Conservation (phyloP, 1,140 invertebrate genomes). For the Lasioglossum baleicum region DNA sequence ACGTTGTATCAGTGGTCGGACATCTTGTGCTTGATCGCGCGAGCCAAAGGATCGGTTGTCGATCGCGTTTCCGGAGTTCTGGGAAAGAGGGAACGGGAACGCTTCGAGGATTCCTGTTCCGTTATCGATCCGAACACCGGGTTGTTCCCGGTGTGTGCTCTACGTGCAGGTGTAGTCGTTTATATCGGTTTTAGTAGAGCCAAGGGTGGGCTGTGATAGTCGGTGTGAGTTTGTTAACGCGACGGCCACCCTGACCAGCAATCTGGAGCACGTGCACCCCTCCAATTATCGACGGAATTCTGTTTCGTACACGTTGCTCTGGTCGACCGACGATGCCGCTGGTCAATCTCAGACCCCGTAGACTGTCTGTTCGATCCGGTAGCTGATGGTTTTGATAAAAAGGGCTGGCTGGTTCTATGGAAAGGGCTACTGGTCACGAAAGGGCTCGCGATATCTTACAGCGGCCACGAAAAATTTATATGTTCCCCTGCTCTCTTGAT, state of each 20-base stretch:
- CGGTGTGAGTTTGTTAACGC: conserved; percentile 15
- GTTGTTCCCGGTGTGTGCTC: background rate
- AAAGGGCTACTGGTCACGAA: too few relatives aligned
- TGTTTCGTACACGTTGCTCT: background rate
- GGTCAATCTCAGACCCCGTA: background rate
- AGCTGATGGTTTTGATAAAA: background rate
- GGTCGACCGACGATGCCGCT: background rate
- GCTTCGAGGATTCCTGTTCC: conserved; percentile 30
- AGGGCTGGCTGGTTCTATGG: background rate
- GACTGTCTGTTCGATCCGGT: background rate
- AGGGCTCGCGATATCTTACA: too few relatives aligned
- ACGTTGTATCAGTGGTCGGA: too few relatives aligned
- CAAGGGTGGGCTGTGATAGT: background rate
- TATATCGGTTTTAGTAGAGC: conserved; percentile 12
- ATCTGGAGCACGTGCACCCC: conserved; percentile 35
- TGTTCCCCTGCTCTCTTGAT: too few relatives aligned
- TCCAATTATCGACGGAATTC: conserved; percentile 30
- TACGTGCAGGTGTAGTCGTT: background rate
- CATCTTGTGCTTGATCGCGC: background rate
- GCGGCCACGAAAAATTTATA: too few relatives aligned
- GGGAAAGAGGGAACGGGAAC: conserved; percentile 1
- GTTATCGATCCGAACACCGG: conserved; percentile 48
- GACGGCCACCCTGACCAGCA: background rate
- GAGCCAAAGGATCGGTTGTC: background rate
- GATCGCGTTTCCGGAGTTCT: background rate